These are phyloP conservation scores for Garra rufa DNA, from an alignment of 2,113 vertebrate species.

Conservation along the genomic window DNA sequence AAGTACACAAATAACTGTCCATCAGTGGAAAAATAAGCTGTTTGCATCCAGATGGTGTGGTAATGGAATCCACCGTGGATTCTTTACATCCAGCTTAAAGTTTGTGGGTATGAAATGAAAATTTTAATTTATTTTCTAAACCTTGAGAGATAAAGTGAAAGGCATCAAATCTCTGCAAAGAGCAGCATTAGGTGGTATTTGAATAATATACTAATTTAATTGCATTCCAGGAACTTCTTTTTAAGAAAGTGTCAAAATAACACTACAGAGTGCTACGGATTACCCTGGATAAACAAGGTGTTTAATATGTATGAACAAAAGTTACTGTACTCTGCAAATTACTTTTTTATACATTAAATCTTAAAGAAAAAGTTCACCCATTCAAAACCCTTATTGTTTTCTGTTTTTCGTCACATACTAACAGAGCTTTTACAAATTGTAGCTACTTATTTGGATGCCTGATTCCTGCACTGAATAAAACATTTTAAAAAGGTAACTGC, in stretches of 20 bases:
- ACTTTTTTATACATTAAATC: background rate
- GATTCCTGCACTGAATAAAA: too few species aligned
- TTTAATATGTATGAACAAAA: background rate
- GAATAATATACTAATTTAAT: background rate
- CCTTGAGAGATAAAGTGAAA: background rate
- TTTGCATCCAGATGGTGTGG: background rate
- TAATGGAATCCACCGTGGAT: background rate
- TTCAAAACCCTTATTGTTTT: background rate
- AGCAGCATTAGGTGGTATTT: background rate
- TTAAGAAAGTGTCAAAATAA: conserved; percentile 7
- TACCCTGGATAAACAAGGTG: background rate
- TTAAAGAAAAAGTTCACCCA: background rate
- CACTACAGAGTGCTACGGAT: background rate
- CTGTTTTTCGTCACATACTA: background rate
- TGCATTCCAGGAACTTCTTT: background rate
- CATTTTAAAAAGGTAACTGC: too few species aligned
- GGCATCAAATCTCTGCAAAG: background rate
- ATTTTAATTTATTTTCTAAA: background rate
- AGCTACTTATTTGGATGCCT: too few species aligned
- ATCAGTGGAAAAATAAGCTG: background rate
- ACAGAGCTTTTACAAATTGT: too few species aligned
- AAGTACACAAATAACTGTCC: background rate
- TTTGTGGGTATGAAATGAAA: background rate
- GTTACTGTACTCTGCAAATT: background rate
- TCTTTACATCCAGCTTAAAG: background rate